These are phyloP conservation scores for Crambe crambe DNA, from an alignment of 37 sponge, comb jelly and placozoan species.

Conservation along the genomic window DNA sequence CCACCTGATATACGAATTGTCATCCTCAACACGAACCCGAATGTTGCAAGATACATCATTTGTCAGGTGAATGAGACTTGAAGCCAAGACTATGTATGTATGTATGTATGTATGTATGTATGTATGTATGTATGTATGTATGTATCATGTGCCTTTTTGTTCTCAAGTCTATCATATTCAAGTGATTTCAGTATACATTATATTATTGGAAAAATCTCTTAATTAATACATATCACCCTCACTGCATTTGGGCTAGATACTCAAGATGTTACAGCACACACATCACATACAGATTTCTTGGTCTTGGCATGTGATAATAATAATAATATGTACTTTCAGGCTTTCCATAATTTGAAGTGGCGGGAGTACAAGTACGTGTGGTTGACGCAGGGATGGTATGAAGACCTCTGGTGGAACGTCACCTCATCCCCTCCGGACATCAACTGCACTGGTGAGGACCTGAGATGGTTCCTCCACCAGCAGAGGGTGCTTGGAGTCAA, in stretches of 20 bases:
- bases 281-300: too few relatives aligned
- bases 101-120: slow-evolving; percentile 30
- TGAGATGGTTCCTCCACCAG: background rate
- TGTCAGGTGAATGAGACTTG: slow-evolving; percentile 25
- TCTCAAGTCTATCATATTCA: background rate
- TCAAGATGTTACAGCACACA: too few relatives aligned
- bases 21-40: slow-evolving; percentile 39
- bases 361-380: slow-evolving; percentile 23
- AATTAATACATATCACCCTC: too few relatives aligned
- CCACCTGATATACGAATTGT: slow-evolving; percentile 14
- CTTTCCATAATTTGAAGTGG: too few relatives aligned
- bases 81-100: slow-evolving; percentile 1
- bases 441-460: background rate
- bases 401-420: slow-evolving; percentile 14
- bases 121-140: background rate
- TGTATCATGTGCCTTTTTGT: background rate
- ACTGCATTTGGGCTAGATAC: too few relatives aligned
- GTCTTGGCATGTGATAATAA: too few relatives aligned
- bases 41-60: slow-evolving; percentile 1
- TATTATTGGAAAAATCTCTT: too few relatives aligned
- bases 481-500: slow-evolving; percentile 14
- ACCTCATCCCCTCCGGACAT: background rate
- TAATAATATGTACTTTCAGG: too few relatives aligned
- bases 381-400: slow-evolving; percentile 29
- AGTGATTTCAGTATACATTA: too few relatives aligned